Evolutionary conservation across 2,113 vertebrate genomes (phyloP).

Genomic region (Crotalus helleri): DNA sequence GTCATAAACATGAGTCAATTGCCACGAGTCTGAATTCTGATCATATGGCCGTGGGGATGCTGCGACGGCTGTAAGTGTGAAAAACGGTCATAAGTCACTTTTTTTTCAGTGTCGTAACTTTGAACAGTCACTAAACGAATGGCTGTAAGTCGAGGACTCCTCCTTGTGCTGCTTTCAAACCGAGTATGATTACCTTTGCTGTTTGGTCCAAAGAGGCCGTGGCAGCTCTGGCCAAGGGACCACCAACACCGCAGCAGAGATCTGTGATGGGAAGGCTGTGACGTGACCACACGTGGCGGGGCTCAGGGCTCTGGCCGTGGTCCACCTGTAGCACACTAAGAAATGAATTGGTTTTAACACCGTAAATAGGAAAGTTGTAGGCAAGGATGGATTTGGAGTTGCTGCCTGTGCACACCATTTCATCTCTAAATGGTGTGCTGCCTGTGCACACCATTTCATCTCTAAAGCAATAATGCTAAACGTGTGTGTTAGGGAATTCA

Average conservation of each 20-base stretch:
- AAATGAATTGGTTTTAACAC: neutral
- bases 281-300: slow-evolving; percentile 85
- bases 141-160: neutral
- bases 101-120: neutral
- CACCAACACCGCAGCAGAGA: slow-evolving; percentile 89
- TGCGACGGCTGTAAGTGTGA: neutral
- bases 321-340: slow-evolving; percentile 86
- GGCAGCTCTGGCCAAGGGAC: slow-evolving; percentile 81
- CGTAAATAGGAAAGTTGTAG: rapidly evolving
- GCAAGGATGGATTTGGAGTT: neutral
- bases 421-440: neutral
- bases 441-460: neutral
- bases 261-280: slow-evolving; percentile 95
- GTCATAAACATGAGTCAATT: neutral
- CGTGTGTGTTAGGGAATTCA: neutral
- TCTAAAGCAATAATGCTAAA: neutral
- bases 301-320: slow-evolving; percentile 75
- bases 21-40: neutral
- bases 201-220: slow-evolving; percentile 93
- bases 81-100: neutral
- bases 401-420: neutral
- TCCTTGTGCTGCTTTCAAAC: neutral
- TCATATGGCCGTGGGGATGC: neutral
- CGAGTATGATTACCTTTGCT: slow-evolving; percentile 76
- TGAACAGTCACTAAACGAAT: neutral